Base-by-base conservation (phyloP, 2,888 invertebrate genomes). In the Flexamia atlantica region DNA sequence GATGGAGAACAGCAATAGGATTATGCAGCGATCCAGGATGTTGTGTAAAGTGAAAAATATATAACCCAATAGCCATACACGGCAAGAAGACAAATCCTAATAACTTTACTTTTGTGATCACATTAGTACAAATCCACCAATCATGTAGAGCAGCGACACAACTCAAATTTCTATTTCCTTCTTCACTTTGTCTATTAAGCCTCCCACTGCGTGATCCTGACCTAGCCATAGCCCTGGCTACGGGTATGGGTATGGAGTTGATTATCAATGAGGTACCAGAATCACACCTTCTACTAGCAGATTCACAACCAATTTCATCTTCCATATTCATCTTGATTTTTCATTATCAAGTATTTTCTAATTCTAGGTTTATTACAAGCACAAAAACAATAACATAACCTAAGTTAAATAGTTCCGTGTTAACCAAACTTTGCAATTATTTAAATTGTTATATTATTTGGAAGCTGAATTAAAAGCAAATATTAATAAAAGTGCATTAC, bases 1-100 rank as follows among this genome's bases (percentile, higher is more conserved):
- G 64, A 14, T 64, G 64, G 3, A 64, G 30, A 64, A 64, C 64
- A 28, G 64, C 28, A 30, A 64, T 64, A 3, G 64, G 64, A 64
- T 64, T 64, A 28, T 64, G 64, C 1, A 64, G 64, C 14, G 64
- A 64, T 14, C 64, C 64, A 30, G 64, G 64, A 64, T 64, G 64
- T 28, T 64, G 28, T 64, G 64, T 30, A 14, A 14, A 64, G 17
- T 64, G 64, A 17, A 64, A 64, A 28, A 64, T 64, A 64, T 64
- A 64, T 12, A 64, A 64, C 14, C 64, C 64, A 14, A 64, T 64
- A 28, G 64, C 64, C 25, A 64, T 1, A 14, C 64, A 64, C 14
- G 64, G 64, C 30, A 64, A 30, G 17, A 64, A 12, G 28, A 64
- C 28, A 64, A 64, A 64, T 28, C 64, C 64, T 4, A 64, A 64